A percentile compares a stretch with the other conserved stretches of the same genome.
Evolutionary conservation across 2,888 invertebrate species (phyloP).

Genomic region (Caenorhabditis sinica): DNA sequence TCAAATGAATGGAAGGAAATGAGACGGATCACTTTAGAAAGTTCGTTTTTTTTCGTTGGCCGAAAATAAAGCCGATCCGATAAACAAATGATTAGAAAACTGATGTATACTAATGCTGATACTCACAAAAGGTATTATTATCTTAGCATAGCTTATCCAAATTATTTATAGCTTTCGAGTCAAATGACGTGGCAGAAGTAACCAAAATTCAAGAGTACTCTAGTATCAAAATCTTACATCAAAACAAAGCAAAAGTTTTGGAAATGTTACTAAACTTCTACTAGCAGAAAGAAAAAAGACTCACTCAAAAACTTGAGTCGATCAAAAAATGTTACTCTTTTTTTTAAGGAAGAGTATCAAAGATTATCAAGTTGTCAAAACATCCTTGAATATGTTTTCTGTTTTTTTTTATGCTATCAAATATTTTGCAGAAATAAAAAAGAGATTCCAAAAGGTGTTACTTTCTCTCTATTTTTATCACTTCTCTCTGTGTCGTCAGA

Average conservation of each 20-base stretch:
- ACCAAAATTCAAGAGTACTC: too few relatives aligned
- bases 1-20: too few relatives aligned
- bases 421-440: neutral
- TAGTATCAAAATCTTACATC: too few relatives aligned
- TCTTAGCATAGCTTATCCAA: too few relatives aligned
- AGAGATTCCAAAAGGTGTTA: neutral
- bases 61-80: too few relatives aligned
- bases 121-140: too few relatives aligned
- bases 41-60: too few relatives aligned
- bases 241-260: neutral
- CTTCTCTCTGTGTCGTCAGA: constrained; percentile 1
- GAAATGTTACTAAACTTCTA: neutral
- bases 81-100: too few relatives aligned
- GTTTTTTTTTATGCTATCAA: neutral
- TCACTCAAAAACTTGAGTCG: constrained; percentile 4
- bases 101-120: too few relatives aligned
- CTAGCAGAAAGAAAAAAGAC: neutral
- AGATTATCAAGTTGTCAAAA: constrained; percentile 25
- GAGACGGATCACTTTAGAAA: too few relatives aligned
- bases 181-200: too few relatives aligned
- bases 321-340: neutral
- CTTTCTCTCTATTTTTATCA: neutral
- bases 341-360: constrained; percentile 12
- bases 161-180: too few relatives aligned
- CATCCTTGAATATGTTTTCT: constrained; percentile 18